These are phyloP conservation scores for Trissolcus japonicus DNA, from an alignment of 2,888 invertebrate species.

Conservation along the genomic window DNA sequence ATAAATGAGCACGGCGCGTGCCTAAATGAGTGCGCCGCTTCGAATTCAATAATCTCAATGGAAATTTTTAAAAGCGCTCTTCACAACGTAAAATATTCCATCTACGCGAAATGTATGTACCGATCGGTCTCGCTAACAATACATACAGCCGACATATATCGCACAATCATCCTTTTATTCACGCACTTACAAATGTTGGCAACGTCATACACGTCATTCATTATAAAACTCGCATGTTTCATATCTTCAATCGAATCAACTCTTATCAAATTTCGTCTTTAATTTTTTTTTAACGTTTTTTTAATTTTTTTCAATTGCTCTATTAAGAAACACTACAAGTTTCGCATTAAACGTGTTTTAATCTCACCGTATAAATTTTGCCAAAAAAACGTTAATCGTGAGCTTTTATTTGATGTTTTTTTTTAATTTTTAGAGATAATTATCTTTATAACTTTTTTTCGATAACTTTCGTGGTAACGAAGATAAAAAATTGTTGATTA, in stretches of 20 bases:
- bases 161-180: too few relatives aligned
- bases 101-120: not conserved
- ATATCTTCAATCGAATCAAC: too few relatives aligned
- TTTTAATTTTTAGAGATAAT: too few relatives aligned
- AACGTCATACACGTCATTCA: constrained; percentile 9
- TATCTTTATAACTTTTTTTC: too few relatives aligned
- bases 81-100: constrained; percentile 1
- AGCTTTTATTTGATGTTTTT: too few relatives aligned
- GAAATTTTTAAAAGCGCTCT: constrained; percentile 35
- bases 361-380: too few relatives aligned
- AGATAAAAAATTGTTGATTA: constrained; percentile 7
- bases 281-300: not conserved
- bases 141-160: not conserved
- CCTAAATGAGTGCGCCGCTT: constrained; percentile 38
- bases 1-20: constrained; percentile 56
- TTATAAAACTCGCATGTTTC: too few relatives aligned
- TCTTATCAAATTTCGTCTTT: not conserved
- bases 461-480: not conserved
- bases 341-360: too few relatives aligned
- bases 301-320: not conserved
- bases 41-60: constrained; percentile 36
- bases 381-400: too few relatives aligned
- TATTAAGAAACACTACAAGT: not conserved
- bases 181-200: too few relatives aligned
- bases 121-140: constrained; percentile 25